Conservation (phyloP, 2,113 vertebrate species). For the Charina bottae region DNA sequence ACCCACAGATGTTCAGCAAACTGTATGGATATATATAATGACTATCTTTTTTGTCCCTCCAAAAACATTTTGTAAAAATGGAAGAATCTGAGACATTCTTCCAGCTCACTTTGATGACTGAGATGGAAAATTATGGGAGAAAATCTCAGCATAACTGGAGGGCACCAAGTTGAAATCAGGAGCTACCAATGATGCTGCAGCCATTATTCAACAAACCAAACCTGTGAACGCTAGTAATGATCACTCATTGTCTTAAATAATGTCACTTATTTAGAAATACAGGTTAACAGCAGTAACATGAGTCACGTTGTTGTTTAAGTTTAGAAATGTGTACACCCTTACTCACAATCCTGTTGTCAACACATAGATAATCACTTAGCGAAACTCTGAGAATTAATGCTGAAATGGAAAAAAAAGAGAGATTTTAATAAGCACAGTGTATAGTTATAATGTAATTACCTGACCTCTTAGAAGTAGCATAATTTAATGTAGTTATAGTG, state of each 20-base stretch:
- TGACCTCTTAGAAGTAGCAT: slow-evolving; percentile 51
- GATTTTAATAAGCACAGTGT: slow-evolving; percentile 41
- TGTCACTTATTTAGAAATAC: slow-evolving; percentile 57
- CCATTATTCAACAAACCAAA: slow-evolving; percentile 31
- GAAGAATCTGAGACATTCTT: neutral
- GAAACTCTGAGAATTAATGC: slow-evolving; percentile 46
- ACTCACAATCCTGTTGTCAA: neutral
- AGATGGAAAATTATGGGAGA: neutral
- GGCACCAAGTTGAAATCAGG: neutral
- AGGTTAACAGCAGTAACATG: slow-evolving; percentile 38
- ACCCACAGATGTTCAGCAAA: neutral
- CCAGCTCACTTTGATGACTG: neutral
- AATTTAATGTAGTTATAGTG: slow-evolving; percentile 36
- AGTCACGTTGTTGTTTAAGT: slow-evolving; percentile 30
- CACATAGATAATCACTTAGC: slow-evolving; percentile 23
- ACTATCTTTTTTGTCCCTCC: slow-evolving; percentile 61
- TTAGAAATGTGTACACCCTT: slow-evolving; percentile 20
- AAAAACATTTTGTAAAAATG: neutral
- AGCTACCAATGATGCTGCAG: neutral
- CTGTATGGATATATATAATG: neutral
- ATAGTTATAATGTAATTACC: slow-evolving; percentile 61
- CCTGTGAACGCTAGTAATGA: slow-evolving; percentile 50
- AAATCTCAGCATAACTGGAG: neutral
- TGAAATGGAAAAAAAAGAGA: neutral
- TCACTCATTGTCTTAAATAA: slow-evolving; percentile 48